Conservation (phyloP, 2,113 vertebrate species). For the Tinamus guttatus region DNA sequence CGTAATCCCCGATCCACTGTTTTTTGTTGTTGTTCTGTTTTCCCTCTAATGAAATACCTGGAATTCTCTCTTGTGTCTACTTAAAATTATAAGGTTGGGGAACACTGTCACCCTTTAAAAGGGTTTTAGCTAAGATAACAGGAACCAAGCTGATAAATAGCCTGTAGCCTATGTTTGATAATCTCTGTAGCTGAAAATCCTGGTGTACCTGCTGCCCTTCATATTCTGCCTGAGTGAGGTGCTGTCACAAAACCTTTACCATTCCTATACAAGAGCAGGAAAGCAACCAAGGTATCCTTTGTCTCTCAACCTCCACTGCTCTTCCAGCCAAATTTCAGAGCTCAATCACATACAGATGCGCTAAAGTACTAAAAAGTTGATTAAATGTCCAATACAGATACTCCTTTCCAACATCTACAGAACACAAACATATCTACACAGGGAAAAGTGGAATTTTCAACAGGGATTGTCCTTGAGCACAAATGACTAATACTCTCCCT, state of each 20-base stretch:
- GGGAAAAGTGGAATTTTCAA: background rate
- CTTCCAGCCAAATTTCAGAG: background rate
- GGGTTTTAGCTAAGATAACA: constrained; percentile 12
- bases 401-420: background rate
- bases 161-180: constrained; percentile 2
- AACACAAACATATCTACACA: background rate
- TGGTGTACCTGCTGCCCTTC: constrained; percentile 8
- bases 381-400: background rate
- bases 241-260: background rate
- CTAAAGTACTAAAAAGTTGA: background rate
- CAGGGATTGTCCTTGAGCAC: background rate
- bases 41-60: background rate
- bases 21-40: background rate
- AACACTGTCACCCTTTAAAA: constrained; percentile 11
- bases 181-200: constrained; percentile 4
- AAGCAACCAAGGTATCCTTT: background rate
- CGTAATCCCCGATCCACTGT: background rate
- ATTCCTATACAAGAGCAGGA: background rate
- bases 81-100: background rate
- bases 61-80: background rate
- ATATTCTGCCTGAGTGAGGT: background rate
- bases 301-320: background rate
- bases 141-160: background rate
- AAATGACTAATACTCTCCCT: background rate
- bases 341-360: background rate